A percentile compares a stretch with the other conserved stretches of the same genome.
phyloP scores from a whole-genome alignment of 2,113 vertebrate genomes.

The Solea senegalensis region DNA sequence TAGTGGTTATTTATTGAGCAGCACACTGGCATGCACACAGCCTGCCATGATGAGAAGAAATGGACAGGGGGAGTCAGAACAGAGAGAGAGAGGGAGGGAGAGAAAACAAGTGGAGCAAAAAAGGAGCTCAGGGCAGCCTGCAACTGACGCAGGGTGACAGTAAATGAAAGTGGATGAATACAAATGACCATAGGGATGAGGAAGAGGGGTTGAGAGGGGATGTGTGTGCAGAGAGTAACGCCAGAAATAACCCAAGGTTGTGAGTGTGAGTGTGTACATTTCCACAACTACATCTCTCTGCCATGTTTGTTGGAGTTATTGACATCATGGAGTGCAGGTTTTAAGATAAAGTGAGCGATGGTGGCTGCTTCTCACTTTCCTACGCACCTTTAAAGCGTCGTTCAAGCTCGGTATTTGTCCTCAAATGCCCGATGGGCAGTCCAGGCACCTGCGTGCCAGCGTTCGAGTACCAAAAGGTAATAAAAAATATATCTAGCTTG shows the following conservation, averaged over 20 bases:
- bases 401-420: not conserved
- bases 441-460: not conserved
- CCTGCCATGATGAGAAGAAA: constrained; percentile 45
- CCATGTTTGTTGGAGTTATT: not conserved
- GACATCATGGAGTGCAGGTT: not conserved
- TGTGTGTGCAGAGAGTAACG: constrained; percentile 7
- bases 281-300: not conserved
- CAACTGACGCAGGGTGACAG: constrained; percentile 57
- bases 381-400: not conserved
- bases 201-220: constrained; percentile 16
- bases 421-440: not conserved
- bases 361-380: not conserved
- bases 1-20: constrained; percentile 32
- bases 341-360: not conserved
- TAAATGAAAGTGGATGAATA: constrained; percentile 75
- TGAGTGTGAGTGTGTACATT: constrained; percentile 1
- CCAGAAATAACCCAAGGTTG: constrained; percentile 45
- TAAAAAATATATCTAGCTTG: not conserved
- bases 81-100: constrained; percentile 19
- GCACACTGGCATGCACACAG: constrained; percentile 19
- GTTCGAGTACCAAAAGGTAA: not conserved
- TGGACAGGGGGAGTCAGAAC: constrained; percentile 18
- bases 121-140: constrained; percentile 51
- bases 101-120: constrained; percentile 40
- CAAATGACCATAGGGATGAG: constrained; percentile 64